Base-by-base conservation (phyloP, 2,113 vertebrate genomes). In the Pleuronectes platessa region DNA sequence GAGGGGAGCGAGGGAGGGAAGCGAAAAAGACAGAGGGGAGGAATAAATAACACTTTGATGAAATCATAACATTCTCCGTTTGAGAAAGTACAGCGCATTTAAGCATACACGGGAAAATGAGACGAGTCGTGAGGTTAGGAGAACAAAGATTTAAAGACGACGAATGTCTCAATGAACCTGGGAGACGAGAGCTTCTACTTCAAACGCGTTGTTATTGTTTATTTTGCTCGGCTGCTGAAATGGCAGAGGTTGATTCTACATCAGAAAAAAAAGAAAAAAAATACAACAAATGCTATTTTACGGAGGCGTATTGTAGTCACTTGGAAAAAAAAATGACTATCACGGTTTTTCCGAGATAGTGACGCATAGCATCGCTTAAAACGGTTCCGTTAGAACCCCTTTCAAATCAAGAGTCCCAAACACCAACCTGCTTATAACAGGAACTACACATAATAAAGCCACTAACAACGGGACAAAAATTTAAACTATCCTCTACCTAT, bases 11-110 rank as follows among this genome's bases (percentile, higher is more conserved):
- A 64, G 61, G 54, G 71, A 68, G 63, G 23, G 42, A 67, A 54
- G 45, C 66, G 1, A 63, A 65, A 73, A 71, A 77, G 20, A 65
- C 3, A 35, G 26, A 65, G 42, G 70, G 42, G 64, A 77, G 71
- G 24, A 65, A 27, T 24, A 35, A 68, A 42, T 47, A 68, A 55
- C 24, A 53, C 71, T 24, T 86, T 83, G 65, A 87, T 72, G 27
- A 75, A 75, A 69, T 37, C 24, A 77, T 68, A 54, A 54, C 51
- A n/a, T 54, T n/a, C 20, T 21, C 17, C 18, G 2, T 74, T 68
- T 27, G 58, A 37, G 68, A 71, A 83, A 83, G 68, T 20, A 45
- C 37, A 70, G 37, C 49, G 54, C 67, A 37, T 42, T 71, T 64
- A 75, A 66, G 15, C 31, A 45, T 17, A 72, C 14, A 45, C 24